These are phyloP conservation scores for Lampris incognitus DNA, from an alignment of 2,113 vertebrate genomes.

Conservation along the genomic window DNA sequence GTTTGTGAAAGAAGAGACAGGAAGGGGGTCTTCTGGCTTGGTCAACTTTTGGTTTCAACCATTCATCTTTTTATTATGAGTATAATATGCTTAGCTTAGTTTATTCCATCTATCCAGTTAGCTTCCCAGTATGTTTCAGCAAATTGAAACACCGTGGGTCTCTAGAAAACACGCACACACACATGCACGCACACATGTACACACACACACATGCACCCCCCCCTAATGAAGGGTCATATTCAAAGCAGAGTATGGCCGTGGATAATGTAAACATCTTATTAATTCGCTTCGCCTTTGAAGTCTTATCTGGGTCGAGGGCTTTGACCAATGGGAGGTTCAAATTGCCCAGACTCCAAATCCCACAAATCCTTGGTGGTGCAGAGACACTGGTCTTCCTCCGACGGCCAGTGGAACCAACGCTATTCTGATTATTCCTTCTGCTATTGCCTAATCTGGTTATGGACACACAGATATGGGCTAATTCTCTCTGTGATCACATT, in stretches of 20 bases:
- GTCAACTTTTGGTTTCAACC: too few relatives aligned
- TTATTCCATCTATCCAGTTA: conserved; percentile 6
- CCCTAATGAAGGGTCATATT: conserved; percentile 64
- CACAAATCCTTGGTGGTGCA: conserved; percentile 67
- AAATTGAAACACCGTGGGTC: background rate
- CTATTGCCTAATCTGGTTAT: conserved; percentile 67
- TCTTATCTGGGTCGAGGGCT: conserved; percentile 75
- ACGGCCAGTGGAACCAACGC: conserved; percentile 60
- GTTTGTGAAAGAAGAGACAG: too few relatives aligned
- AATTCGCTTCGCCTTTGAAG: conserved; percentile 82
- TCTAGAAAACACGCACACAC: conserved; percentile 22
- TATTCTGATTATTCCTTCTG: conserved; percentile 65
- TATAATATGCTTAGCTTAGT: background rate
- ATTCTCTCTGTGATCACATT: conserved; percentile 60
- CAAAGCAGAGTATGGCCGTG: conserved; percentile 72
- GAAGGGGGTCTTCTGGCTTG: too few relatives aligned
- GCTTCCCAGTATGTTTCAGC: conserved; percentile 7
- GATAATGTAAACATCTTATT: conserved; percentile 84
- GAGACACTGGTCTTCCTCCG: conserved; percentile 54
- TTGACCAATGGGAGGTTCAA: conserved; percentile 68
- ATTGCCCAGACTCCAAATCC: conserved; percentile 70
- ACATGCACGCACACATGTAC: conserved; percentile 18
- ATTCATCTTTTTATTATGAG: background rate
- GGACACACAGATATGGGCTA: conserved; percentile 54
- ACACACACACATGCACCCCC: conserved; percentile 15